Conservation (phyloP, 2,113 vertebrate species). For the Reinhardtius hippoglossoides region DNA sequence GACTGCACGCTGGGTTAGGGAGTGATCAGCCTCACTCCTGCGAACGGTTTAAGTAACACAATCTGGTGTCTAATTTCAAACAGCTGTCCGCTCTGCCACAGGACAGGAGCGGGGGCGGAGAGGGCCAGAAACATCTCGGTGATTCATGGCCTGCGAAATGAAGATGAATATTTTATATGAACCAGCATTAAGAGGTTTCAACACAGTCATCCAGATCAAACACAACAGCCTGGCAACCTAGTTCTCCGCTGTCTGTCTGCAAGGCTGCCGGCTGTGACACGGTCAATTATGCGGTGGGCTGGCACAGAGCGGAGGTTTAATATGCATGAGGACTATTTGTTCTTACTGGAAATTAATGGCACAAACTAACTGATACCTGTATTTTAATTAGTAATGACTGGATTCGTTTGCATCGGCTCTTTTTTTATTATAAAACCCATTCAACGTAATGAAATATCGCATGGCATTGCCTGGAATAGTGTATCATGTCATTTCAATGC, state of each 20-base stretch:
- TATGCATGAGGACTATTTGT: conserved; percentile 51
- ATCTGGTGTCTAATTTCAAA: conserved; percentile 85
- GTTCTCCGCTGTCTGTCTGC: conserved; percentile 41
- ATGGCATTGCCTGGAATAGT: conserved; percentile 24
- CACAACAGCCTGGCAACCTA: conserved; percentile 54
- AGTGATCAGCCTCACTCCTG: conserved; percentile 78
- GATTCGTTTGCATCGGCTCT: conserved; percentile 16
- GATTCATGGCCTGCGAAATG: conserved; percentile 78
- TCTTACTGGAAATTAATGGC: conserved; percentile 48
- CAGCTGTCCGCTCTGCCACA: conserved; percentile 80
- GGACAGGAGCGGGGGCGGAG: conserved; percentile 69
- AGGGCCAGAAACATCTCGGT: conserved; percentile 79
- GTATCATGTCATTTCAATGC: conserved; percentile 48
- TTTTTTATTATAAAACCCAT: conserved; percentile 8
- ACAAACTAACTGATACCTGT: conserved; percentile 28
- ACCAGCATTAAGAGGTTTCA: conserved; percentile 74
- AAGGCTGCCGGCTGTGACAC: conserved; percentile 31
- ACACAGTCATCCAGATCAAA: conserved; percentile 61
- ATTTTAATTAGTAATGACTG: conserved; percentile 38
- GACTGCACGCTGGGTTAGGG: conserved; percentile 70
- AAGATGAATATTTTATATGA: conserved; percentile 81
- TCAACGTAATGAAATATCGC: conserved; percentile 7
- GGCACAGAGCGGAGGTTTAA: conserved; percentile 31
- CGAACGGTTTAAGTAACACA: conserved; percentile 82
- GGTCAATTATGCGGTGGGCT: conserved; percentile 39